Evolutionary conservation across 2,888 invertebrate genomes (phyloP).

Genomic region (Idaea biselata): DNA sequence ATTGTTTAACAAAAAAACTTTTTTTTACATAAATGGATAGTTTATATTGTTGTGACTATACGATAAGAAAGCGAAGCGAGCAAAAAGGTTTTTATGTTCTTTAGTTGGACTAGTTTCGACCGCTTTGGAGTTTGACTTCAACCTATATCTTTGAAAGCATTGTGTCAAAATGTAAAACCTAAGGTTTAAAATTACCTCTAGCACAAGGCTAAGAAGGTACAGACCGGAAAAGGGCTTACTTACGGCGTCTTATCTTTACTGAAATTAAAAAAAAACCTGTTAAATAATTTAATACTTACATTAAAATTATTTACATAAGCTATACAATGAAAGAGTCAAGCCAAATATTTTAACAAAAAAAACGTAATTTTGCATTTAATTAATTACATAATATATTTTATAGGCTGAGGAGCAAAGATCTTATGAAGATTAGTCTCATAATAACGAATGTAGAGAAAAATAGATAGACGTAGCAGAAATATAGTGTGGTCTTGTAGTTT

Average conservation of each 20-base stretch:
- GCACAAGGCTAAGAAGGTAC: too few relatives aligned
- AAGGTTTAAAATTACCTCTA: too few relatives aligned
- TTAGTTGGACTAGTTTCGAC: too few relatives aligned
- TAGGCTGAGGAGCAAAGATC: background rate
- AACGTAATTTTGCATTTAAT: background rate
- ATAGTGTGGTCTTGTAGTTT: background rate
- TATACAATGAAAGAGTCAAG: background rate
- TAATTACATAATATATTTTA: background rate
- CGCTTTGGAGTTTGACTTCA: too few relatives aligned
- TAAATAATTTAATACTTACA: background rate
- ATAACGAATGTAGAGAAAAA: background rate
- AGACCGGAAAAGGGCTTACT: background rate
- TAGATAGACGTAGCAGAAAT: background rate
- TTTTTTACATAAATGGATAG: too few relatives aligned
- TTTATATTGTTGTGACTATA: too few relatives aligned
- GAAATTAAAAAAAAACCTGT: background rate
- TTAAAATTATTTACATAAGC: background rate
- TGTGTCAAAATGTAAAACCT: too few relatives aligned
- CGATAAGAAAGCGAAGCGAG: too few relatives aligned
- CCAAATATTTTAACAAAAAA: background rate
- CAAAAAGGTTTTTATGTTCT: too few relatives aligned
- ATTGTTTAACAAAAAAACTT: too few relatives aligned
- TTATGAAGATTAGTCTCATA: background rate
- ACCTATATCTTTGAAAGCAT: too few relatives aligned
- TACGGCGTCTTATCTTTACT: background rate